Evolutionary conservation across 2,888 invertebrate genomes (phyloP), one percentile per base, ranked within the genome.

Genomic region (Eudasyphora cyanicolor): DNA sequence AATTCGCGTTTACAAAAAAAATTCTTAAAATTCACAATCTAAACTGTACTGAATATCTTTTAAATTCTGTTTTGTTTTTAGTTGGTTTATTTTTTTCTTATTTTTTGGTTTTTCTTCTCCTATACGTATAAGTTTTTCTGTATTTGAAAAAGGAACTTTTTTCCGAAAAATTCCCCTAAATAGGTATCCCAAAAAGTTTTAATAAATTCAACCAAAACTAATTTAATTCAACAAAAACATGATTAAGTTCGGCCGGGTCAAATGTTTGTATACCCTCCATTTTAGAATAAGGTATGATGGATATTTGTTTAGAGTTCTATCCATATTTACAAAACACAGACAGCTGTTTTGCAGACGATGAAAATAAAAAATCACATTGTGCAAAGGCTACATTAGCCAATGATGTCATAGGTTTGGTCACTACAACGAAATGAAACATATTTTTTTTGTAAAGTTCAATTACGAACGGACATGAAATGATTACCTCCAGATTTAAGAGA

Each of bases 71-170:
- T 14, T 24, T 57, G 24, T 57, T 57, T 54, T 21, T n/a, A n/a
- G 54, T 54, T 54, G 19, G 27, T 27, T 57, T 27, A 29, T 29
- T n/a, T 38, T 38, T 38, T 7, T 10, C 38, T 10, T n/a, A n/a
- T n/a, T n/a, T n/a, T n/a, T n/a, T n/a, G n/a, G n/a, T n/a, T 35
- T 10, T 10, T 35, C 35, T 35, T 35, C 5, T 35, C 45, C 10
- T 8, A 35, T 10, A 45, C 45, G 2, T 45, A 10, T 45, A 45
- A 45, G 54, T 10, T 24, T 12, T 57, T 57, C 57, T 67, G 19
- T 67, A 67, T 67, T 67, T 35, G 35, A 67, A 67, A 62, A 67
- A 67, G 67, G 67, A 67, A 67, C 67, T 42, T 67, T 60, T 29
- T 67, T 42, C 67, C 42, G 42, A 67, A 67, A 67, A 67, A 42